phyloP scores from a whole-genome alignment of 2,888 invertebrate species.

The Idaea dimidiata region DNA sequence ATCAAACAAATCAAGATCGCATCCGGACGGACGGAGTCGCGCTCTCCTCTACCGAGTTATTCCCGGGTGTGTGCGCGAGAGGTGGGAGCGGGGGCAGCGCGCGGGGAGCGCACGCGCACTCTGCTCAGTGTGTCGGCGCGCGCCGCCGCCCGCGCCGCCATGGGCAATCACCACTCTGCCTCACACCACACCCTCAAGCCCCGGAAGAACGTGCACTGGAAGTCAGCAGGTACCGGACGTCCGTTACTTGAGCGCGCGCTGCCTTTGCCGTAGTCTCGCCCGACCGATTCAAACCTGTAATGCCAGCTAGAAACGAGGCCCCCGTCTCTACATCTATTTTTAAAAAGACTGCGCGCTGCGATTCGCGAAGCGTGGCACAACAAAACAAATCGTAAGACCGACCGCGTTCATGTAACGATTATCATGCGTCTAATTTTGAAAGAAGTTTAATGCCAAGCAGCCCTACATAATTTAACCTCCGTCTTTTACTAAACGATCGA shows the following conservation, averaged over 20 bases:
- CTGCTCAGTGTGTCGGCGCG: conserved; percentile 64
- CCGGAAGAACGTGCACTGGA: conserved; percentile 91
- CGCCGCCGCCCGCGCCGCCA: conserved; percentile 78
- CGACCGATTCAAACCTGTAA: conserved; percentile 15
- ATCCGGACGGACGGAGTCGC: conserved; percentile 49
- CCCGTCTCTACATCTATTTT: conserved; percentile 65
- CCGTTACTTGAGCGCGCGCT: conserved; percentile 21
- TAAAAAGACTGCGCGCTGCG: conserved; percentile 70
- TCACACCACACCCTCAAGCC: conserved; percentile 76
- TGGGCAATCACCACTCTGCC: conserved; percentile 78
- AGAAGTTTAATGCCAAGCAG: conserved; percentile 66
- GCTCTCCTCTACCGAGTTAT: conserved; percentile 59
- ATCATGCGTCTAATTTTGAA: conserved; percentile 73
- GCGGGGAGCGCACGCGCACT: conserved; percentile 43
- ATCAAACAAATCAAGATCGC: conserved; percentile 65
- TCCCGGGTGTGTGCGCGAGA: conserved; percentile 48
- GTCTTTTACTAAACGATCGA: conserved; percentile 34
- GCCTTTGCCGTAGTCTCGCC: conserved; percentile 14
- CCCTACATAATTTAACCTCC: conserved; percentile 24
- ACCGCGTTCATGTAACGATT: conserved; percentile 72
- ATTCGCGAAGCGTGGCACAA: conserved; percentile 74
- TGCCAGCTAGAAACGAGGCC: conserved; percentile 37
- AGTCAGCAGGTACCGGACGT: conserved; percentile 86
- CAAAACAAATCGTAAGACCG: conserved; percentile 77
- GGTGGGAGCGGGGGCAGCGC: conserved; percentile 37